Base-by-base conservation (phyloP, 2,797 vertebrate species). In the Cephalopachus bancanus region DNA sequence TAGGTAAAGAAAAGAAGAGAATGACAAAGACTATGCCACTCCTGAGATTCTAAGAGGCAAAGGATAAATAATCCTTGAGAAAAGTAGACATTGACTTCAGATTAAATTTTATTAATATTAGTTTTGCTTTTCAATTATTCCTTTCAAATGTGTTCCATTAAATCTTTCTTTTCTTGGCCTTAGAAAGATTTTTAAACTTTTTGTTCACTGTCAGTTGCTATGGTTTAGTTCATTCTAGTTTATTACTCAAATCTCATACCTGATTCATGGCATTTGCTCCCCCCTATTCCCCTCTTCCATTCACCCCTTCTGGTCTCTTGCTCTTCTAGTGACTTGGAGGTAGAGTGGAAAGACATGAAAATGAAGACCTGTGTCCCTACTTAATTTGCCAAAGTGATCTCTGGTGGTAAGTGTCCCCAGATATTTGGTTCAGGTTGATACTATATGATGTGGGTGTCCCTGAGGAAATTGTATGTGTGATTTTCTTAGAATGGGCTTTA, bases 91-190 rank as follows among this genome's bases (percentile, higher is more conserved):
- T 8, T 51, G 16, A 88, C 30, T 91, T 93, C 20, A 71, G 5
- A 33, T 9, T 88, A 76, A 30, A 65, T 65, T 79, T 75, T 62
- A 80, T 67, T 71, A 93, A 91, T 7, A 62, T 59, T 91, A n/a
- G 10, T 85, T 89, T 83, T 81, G 78, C 19, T 83, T 91, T 94
- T 83, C 59, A 55, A 24, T 91, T 93, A 67, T 72, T 81, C 17
- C 3, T 92, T 79, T 91, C 30, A 87, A 89, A 53, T 60, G 17
- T 89, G 0, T 3, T 72, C 15, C 19, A 37, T 60, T 62, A 62
- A 94, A 79, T 91, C 28, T 11, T 4, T 75, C 51, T 94, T 74
- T 33, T 14, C 4, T 78, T 96, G 79, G 33, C 19, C 33, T 91
- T 80, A 14, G 65, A 89, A 93, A 49, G 15, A 59, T 65, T 84